Percentiles rank a stretch among this genome's conserved stretches.
phyloP scores from a whole-genome alignment of 2,888 invertebrate species.

The Lasioglossum vierecki region DNA sequence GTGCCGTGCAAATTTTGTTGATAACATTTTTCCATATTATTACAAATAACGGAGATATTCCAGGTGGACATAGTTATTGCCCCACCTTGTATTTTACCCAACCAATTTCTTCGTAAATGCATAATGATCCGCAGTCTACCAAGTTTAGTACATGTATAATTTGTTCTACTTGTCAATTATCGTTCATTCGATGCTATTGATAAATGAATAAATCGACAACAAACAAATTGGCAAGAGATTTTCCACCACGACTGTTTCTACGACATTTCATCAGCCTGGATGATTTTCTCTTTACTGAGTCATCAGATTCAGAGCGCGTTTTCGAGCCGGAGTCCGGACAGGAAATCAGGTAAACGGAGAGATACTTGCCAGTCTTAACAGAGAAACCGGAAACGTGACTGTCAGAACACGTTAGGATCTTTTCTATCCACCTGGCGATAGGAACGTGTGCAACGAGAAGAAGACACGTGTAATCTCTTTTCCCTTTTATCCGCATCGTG shows the following conservation, averaged over 20 bases:
- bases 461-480: constrained; percentile 50
- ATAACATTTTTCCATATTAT: too few species aligned
- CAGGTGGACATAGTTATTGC: too few species aligned
- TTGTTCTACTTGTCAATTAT: too few species aligned
- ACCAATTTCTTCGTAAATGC: too few species aligned
- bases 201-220: neutral
- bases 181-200: neutral
- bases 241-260: neutral
- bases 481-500: constrained; percentile 29
- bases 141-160: too few species aligned
- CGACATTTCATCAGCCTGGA: neutral
- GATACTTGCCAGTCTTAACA: constrained; percentile 46
- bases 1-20: too few species aligned
- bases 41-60: too few species aligned
- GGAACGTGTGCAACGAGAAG: constrained; percentile 15
- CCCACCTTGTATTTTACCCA: too few species aligned
- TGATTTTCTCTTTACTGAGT: neutral
- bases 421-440: constrained; percentile 13
- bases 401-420: constrained; percentile 45
- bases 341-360: constrained; percentile 52
- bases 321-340: constrained; percentile 10
- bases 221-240: neutral
- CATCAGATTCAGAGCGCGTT: constrained; percentile 49
- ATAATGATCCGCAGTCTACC: too few species aligned
- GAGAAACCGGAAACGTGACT: constrained; percentile 56